A percentile compares a stretch with the other conserved stretches of the same genome.
These are phyloP conservation scores for Drosophila neotestacea DNA, from an alignment of 2,888 invertebrate species.

Conservation along the genomic window DNA sequence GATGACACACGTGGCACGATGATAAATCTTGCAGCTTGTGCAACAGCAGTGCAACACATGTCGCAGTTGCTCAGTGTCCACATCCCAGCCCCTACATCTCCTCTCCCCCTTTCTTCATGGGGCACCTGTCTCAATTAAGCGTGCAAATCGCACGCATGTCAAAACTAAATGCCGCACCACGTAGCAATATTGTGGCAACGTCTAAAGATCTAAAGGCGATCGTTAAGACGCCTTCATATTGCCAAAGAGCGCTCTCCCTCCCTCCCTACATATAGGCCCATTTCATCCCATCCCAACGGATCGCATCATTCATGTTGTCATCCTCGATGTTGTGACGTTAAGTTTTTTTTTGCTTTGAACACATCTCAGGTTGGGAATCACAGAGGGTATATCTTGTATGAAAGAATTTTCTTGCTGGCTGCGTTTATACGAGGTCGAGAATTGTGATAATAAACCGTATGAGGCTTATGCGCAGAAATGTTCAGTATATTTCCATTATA, in stretches of 20 bases:
- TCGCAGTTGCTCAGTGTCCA: conserved; percentile 53
- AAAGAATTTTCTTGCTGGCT: not conserved
- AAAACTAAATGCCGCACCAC: conserved; percentile 69
- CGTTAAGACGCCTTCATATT: conserved; percentile 29
- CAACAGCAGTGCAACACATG: conserved; percentile 73
- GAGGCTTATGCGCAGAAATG: too few species aligned
- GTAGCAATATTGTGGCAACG: conserved; percentile 46
- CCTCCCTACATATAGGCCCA: not conserved
- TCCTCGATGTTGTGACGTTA: conserved; percentile 4
- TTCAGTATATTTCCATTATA: not conserved
- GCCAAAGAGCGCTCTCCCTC: not conserved
- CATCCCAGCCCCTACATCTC: conserved; percentile 4
- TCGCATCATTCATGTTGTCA: conserved; percentile 33
- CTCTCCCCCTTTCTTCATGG: not conserved
- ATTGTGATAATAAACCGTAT: not conserved
- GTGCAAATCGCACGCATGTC: conserved; percentile 79
- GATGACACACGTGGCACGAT: conserved; percentile 74
- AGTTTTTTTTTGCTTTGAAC: conserved; percentile 43
- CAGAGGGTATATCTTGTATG: not conserved
- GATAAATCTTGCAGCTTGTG: conserved; percentile 77
- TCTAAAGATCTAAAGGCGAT: conserved; percentile 63
- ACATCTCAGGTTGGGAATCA: conserved; percentile 34
- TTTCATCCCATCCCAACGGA: conserved; percentile 15
- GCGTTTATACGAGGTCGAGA: conserved; percentile 3
- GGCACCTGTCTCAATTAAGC: conserved; percentile 82